Conservation (phyloP, 2,888 invertebrate genomes). For the Caenorhabditis japonica region DNA sequence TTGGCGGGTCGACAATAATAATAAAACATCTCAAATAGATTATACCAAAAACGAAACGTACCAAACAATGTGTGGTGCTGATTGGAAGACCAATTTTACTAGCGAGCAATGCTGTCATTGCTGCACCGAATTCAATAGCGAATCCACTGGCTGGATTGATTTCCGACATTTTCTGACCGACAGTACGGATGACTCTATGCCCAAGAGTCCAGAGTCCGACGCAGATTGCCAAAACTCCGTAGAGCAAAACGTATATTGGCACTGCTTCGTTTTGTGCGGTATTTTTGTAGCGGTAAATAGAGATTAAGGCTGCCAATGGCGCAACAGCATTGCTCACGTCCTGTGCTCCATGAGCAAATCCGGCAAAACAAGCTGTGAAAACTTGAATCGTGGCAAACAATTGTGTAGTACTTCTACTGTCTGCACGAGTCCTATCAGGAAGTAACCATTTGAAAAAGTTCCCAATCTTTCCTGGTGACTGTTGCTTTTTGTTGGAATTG, state of each 20-base stretch:
- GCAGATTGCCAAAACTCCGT: slow-evolving; percentile 94
- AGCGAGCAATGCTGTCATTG: slow-evolving; percentile 92
- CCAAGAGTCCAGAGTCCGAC: slow-evolving; percentile 96
- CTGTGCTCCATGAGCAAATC: slow-evolving; percentile 96
- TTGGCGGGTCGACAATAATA: no score
- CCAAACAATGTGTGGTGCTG: slow-evolving; percentile 97
- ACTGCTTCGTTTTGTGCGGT: slow-evolving; percentile 82
- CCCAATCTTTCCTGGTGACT: slow-evolving; percentile 24
- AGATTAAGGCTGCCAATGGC: slow-evolving; percentile 92
- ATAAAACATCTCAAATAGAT: no score
- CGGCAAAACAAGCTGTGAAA: slow-evolving; percentile 94
- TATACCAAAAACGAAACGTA: no score
- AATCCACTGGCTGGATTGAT: slow-evolving; percentile 97
- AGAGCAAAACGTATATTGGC: slow-evolving; percentile 86
- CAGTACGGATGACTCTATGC: slow-evolving; percentile 92
- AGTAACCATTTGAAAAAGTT: slow-evolving; percentile 64
- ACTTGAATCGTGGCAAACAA: slow-evolving; percentile 94
- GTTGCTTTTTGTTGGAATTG: neutral
- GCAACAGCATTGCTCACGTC: slow-evolving; percentile 98
- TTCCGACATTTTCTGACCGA: slow-evolving; percentile 94
- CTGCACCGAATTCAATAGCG: slow-evolving; percentile 94
- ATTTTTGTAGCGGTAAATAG: slow-evolving; percentile 87
- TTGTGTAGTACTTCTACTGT: slow-evolving; percentile 61
- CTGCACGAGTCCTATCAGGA: slow-evolving; percentile 57
- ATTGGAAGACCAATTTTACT: slow-evolving; percentile 96